A percentile compares a stretch with the other conserved stretches of the same genome.
These are phyloP conservation scores for Drosophila anomelani DNA, from an alignment of 2,888 invertebrate genomes.

Conservation along the genomic window DNA sequence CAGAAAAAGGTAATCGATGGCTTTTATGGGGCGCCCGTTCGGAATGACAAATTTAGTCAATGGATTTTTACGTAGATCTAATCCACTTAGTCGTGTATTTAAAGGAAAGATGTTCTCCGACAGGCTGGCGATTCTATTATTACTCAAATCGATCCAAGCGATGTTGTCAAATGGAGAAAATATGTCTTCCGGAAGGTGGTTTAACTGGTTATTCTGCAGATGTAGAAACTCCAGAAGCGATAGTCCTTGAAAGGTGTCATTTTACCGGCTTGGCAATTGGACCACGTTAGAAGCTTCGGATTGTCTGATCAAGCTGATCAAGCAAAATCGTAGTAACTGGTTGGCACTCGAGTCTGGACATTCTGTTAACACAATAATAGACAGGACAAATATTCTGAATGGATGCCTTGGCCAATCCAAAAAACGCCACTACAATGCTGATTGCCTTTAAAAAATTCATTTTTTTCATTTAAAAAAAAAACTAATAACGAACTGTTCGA, in stretches of 20 bases:
- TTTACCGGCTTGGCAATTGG: background rate
- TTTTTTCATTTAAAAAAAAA: too few relatives aligned
- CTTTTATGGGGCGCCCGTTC: fast-evolving
- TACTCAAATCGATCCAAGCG: background rate
- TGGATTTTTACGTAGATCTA: background rate
- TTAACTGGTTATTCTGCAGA: background rate
- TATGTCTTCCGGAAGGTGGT: background rate
- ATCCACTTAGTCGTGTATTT: background rate
- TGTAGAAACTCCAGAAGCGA: background rate
- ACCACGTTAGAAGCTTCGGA: background rate
- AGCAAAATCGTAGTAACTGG: background rate
- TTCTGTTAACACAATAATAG: background rate
- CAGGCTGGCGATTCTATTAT: background rate
- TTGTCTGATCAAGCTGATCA: background rate
- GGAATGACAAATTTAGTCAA: background rate
- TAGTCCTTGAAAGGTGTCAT: background rate
- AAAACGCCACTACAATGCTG: too few relatives aligned
- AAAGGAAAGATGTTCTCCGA: background rate
- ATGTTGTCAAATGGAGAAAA: background rate
- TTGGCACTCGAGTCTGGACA: background rate
- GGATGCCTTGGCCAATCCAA: background rate
- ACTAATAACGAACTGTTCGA: too few relatives aligned
- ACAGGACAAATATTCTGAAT: background rate
- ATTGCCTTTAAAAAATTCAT: too few relatives aligned
- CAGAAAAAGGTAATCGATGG: background rate